Percentiles rank a stretch among this genome's conserved stretches.
These are phyloP conservation scores for Idaea straminata DNA, from an alignment of 2,888 invertebrate genomes.

Conservation along the genomic window DNA sequence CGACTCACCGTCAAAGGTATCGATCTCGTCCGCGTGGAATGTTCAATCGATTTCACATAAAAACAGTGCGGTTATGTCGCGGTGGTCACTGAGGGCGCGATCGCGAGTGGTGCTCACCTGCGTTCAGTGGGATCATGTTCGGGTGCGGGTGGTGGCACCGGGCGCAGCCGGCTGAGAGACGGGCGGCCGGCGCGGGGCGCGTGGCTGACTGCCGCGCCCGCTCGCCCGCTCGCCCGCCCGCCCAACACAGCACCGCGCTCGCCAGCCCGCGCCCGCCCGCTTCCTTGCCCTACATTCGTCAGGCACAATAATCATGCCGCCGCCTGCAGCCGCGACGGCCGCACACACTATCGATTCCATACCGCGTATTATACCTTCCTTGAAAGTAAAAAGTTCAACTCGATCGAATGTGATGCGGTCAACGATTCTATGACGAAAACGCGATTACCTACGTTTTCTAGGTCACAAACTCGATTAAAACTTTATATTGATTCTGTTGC, in stretches of 20 bases:
- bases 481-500: constrained; percentile 55
- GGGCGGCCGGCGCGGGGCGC: constrained; percentile 63
- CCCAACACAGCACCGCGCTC: constrained; percentile 23
- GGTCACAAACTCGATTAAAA: constrained; percentile 65
- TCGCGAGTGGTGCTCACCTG: constrained; percentile 28
- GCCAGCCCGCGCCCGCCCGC: constrained; percentile 48
- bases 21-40: constrained; percentile 49
- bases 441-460: constrained; percentile 59
- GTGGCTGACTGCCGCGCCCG: constrained; percentile 55
- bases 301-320: constrained; percentile 70
- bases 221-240: constrained; percentile 26
- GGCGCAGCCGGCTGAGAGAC: constrained; percentile 36
- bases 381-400: constrained; percentile 73
- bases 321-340: constrained; percentile 69
- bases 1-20: constrained; percentile 56
- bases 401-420: constrained; percentile 73
- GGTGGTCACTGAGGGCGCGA: constrained; percentile 23
- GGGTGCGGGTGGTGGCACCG: constrained; percentile 23
- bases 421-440: constrained; percentile 57
- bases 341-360: constrained; percentile 67
- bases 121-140: constrained; percentile 48
- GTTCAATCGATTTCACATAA: constrained; percentile 61
- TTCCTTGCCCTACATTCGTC: constrained; percentile 69
- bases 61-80: constrained; percentile 26
- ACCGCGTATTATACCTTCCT: constrained; percentile 52